Evolutionary conservation across 2,113 vertebrate species (phyloP).

Genomic region (Leptobrachium ailaonicum): DNA sequence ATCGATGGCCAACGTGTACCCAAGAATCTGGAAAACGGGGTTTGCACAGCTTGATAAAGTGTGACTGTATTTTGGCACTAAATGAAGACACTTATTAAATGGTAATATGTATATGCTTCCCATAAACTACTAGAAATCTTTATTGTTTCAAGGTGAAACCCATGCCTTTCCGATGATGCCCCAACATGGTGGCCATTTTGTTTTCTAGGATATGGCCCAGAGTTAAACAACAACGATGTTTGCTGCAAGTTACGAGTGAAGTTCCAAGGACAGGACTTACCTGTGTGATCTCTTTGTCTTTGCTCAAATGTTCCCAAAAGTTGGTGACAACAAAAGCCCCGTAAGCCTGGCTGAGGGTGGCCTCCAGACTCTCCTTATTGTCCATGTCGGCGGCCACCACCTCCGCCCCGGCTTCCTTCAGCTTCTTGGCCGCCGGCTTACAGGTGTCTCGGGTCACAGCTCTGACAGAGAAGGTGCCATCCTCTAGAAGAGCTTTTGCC

Average conservation of each 20-base stretch:
- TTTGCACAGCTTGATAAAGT: no score
- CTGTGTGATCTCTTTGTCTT: slow-evolving; percentile 64
- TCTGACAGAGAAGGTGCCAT: slow-evolving; percentile 60
- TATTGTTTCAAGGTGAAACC: no score
- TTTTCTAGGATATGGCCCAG: no score
- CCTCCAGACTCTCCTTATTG: slow-evolving; percentile 56
- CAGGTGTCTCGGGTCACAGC: slow-evolving; percentile 55
- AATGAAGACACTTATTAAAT: no score
- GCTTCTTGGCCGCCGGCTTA: slow-evolving; percentile 52
- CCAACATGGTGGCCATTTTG: no score
- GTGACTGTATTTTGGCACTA: no score
- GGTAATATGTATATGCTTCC: no score
- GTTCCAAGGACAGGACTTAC: slow-evolving; percentile 38
- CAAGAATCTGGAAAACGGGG: no score
- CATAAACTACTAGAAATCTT: no score
- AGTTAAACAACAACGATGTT: no score
- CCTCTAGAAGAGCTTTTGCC: slow-evolving; percentile 60
- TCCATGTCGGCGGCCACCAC: slow-evolving; percentile 62
- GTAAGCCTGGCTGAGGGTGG: slow-evolving; percentile 53
- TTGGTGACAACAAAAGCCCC: slow-evolving; percentile 67
- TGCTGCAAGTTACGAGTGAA: no score
- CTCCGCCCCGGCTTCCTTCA: slow-evolving; percentile 60
- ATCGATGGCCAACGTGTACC: not conserved
- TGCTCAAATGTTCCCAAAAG: slow-evolving; percentile 68
- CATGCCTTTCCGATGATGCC: no score